These are phyloP conservation scores for Pangasius macronema DNA, from an alignment of 2,797 vertebrate species.

Conservation along the genomic window DNA sequence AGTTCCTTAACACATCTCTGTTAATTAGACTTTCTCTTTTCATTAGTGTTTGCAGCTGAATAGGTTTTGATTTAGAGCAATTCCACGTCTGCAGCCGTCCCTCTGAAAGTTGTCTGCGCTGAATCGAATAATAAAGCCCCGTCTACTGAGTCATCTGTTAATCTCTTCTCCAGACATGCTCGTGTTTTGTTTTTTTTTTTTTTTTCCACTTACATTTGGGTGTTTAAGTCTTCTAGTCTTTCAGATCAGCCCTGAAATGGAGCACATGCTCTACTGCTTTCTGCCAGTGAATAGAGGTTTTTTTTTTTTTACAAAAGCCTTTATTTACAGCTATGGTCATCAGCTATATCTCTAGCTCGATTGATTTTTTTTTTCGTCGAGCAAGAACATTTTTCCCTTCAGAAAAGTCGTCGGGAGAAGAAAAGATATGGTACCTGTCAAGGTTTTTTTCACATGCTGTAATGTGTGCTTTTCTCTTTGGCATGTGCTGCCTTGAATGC, in stretches of 20 bases:
- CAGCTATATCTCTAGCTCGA: conserved; percentile 33
- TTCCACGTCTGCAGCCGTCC: conserved; percentile 34
- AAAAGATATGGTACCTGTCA: conserved; percentile 31
- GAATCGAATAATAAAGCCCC: neutral
- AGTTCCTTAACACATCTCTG: conserved; percentile 22
- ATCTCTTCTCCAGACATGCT: conserved; percentile 39
- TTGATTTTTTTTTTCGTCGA: conserved; percentile 35
- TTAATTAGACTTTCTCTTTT: conserved; percentile 19
- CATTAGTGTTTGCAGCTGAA: conserved; percentile 4
- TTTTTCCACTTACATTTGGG: conserved; percentile 19
- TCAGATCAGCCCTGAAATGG: conserved; percentile 36
- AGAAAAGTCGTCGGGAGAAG: conserved; percentile 29
- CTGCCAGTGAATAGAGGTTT: conserved; percentile 18
- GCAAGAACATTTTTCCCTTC: conserved; percentile 37
- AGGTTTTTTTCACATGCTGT: conserved; percentile 21
- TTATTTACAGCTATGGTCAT: conserved; percentile 47
- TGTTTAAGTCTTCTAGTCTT: conserved; percentile 42
- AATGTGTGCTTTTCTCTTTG: conserved; percentile 36
- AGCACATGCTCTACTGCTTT: conserved; percentile 26
- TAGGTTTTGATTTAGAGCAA: neutral
- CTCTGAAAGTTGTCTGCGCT: neutral
- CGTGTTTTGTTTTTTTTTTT: no score
- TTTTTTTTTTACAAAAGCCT: neutral
- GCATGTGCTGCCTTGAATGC: conserved; percentile 20
- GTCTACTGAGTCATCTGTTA: conserved; percentile 29